phyloP scores from a whole-genome alignment of 2,888 invertebrate genomes.

The Pilophorus perplexus region DNA sequence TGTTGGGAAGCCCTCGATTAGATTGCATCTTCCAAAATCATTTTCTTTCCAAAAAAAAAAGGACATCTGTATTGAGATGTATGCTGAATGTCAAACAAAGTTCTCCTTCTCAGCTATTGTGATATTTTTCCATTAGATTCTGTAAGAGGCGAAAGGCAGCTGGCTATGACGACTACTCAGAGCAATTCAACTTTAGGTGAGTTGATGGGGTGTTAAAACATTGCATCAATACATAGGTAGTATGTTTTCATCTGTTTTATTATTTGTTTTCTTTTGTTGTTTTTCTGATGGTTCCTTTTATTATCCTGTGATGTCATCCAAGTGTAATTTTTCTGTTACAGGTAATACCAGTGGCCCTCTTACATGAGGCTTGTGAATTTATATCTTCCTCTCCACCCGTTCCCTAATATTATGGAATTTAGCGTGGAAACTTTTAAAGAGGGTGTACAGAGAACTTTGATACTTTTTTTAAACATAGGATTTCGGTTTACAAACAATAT shows the following conservation, averaged over 20 bases:
- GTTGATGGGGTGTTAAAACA: no score
- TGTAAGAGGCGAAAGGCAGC: slow-evolving; percentile 20
- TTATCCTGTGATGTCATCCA: no score
- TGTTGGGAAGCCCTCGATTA: no score
- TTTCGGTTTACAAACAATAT: slow-evolving; percentile 3
- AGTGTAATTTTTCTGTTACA: slow-evolving; percentile 17
- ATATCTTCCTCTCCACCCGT: slow-evolving; percentile 8
- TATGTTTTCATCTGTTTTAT: no score
- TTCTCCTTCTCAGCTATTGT: neutral
- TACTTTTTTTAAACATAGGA: slow-evolving; percentile 34
- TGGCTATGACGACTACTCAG: slow-evolving; percentile 14
- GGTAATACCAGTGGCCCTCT: slow-evolving; percentile 31
- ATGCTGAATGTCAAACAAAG: neutral
- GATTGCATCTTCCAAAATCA: neutral
- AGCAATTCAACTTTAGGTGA: slow-evolving; percentile 33
- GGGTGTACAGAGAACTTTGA: slow-evolving; percentile 27
- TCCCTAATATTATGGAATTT: slow-evolving; percentile 7
- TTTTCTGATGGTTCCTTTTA: no score
- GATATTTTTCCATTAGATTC: neutral
- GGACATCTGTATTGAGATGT: no score
- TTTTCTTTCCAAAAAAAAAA: neutral
- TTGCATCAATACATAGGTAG: no score
- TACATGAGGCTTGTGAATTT: slow-evolving; percentile 32
- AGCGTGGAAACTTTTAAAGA: neutral
- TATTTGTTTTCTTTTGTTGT: no score